Evolutionary conservation across 92 coral and sea anemone species (phyloP), one percentile per base, ranked within the genome.

Genomic region (Porites evermanni): DNA sequence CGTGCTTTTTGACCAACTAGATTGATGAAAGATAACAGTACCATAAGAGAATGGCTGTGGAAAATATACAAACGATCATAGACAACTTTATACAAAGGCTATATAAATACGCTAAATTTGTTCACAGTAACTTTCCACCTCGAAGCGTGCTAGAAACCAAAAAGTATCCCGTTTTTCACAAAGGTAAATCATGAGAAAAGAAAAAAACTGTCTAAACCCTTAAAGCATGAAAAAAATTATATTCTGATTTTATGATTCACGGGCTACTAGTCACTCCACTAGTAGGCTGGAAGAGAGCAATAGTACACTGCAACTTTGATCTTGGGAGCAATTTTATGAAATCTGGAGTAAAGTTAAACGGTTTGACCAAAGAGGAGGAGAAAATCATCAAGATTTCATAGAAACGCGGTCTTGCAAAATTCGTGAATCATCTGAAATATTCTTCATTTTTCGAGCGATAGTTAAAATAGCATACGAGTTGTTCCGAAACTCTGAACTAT

Each of bases 91-190:
- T 83, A 83, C 87, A 83, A 29, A 47, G 29, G 79, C 72, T 83
- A 83, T 72, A 72, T 83, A 83, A 83, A 83, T 83, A 83, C 21
- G 78, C 87, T 83, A 72, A 83, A 56, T 82, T 24, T 82, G 32
- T 70, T 16, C 65, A 12, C 24, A 44, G 56, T 14, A 12, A 67
- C 2, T 17, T 67, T 11, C 18, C 14, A 18, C 53, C 1, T 21
- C 54, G 53, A 58, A n/a, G 20, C 12, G 11, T 16, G 20, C 26
- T 64, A 79, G 6, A 29, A 32, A 12, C 18, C 52, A 14, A 16
- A 66, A 79, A 58, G 21, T n/a, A 64, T 12, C 67, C 24, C 13
- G 51, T 20, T 38, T 38, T 38, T 38, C 47, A 38, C 47, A 38
- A 38, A 38, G 47, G 47, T 5, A 38, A 38, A 38, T 38, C 7